These are phyloP conservation scores for Machaerirhynchus nigripectus DNA, from an alignment of 2,113 vertebrate species.

Conservation along the genomic window DNA sequence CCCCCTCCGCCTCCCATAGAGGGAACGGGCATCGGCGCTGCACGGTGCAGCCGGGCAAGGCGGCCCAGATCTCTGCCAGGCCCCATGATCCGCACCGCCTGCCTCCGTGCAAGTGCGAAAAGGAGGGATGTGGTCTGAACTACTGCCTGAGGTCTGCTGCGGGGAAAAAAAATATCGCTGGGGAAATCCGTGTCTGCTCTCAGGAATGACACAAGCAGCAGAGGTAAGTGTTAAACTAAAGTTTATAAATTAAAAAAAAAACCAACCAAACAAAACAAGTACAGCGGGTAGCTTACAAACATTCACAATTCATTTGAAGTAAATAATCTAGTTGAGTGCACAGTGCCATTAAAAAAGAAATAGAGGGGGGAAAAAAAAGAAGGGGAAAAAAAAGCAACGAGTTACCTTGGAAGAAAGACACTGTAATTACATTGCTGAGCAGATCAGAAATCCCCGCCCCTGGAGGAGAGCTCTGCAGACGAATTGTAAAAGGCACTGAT, in stretches of 20 bases:
- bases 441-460: neutral
- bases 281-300: conserved; percentile 72
- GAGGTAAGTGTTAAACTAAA: conserved; percentile 51
- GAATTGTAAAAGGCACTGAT: conserved; percentile 3
- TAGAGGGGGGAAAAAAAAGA: neutral
- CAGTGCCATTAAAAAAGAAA: conserved; percentile 65
- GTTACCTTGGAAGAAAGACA: conserved; percentile 12
- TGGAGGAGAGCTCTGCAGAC: conserved; percentile 14
- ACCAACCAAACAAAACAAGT: neutral
- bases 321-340: conserved; percentile 75
- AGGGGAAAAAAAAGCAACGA: neutral
- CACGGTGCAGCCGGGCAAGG: neutral
- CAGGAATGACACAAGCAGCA: conserved; percentile 46
- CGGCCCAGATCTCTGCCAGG: rapidly evolving
- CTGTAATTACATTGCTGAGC: conserved; percentile 18
- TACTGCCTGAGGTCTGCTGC: neutral
- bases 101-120: neutral
- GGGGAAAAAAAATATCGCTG: neutral
- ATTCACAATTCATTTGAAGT: conserved; percentile 72
- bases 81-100: neutral
- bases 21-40: neutral
- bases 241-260: conserved; percentile 81
- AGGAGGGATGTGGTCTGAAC: neutral
- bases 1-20: neutral
- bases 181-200: neutral